Conservation (phyloP, 2,113 vertebrate species). For the Ceyx cyanopectus region DNA sequence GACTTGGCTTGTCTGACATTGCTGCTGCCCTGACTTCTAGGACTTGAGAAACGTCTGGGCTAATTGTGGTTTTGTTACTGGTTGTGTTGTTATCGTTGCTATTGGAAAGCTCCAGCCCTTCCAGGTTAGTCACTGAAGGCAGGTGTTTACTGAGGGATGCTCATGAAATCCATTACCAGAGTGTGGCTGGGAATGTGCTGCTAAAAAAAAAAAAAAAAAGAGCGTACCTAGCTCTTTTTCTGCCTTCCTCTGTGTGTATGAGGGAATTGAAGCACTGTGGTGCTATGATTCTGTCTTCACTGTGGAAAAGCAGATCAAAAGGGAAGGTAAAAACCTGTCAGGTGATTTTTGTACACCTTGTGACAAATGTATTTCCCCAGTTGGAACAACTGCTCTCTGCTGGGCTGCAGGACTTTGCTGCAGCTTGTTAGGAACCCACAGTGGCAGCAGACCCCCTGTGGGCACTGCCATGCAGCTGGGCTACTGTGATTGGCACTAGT, state of each 20-base stretch:
- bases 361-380: neutral
- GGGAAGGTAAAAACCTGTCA: neutral
- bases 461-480: neutral
- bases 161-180: neutral
- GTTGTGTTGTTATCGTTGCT: neutral
- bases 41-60: neutral
- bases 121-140: neutral
- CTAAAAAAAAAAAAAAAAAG: neutral
- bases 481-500: accelerated
- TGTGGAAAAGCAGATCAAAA: neutral
- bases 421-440: neutral
- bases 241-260: neutral
- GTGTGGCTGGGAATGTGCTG: neutral
- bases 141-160: neutral
- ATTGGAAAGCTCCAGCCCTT: neutral
- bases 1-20: neutral
- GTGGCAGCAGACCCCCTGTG: neutral
- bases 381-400: neutral
- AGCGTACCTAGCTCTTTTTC: neutral
- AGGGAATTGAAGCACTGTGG: neutral
- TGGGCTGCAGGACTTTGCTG: neutral
- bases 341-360: neutral
- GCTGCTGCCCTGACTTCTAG: neutral
- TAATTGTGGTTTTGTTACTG: neutral
- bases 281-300: neutral